These are phyloP conservation scores for Xyrauchen texanus DNA, from an alignment of 2,113 vertebrate species.

Conservation along the genomic window DNA sequence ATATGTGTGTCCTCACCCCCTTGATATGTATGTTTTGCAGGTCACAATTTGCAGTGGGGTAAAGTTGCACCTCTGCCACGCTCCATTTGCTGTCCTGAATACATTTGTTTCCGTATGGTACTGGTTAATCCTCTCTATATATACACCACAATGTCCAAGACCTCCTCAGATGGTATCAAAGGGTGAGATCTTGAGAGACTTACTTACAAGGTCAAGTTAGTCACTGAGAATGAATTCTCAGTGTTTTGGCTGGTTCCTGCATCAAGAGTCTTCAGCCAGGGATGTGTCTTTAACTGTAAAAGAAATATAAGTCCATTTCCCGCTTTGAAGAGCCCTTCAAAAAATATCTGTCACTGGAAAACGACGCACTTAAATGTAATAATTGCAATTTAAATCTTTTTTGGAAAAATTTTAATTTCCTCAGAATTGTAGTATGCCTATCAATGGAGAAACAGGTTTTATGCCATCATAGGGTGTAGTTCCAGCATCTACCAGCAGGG, in stretches of 20 bases:
- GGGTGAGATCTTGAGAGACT: conserved; percentile 12
- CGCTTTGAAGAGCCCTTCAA: too few species aligned
- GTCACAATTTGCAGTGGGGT: conserved; percentile 65
- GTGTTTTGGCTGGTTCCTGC: neutral
- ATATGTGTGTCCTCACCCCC: conserved; percentile 21
- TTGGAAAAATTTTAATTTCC: too few species aligned
- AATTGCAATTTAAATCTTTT: too few species aligned
- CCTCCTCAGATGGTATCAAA: conserved; percentile 64
- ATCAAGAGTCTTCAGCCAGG: too few species aligned
- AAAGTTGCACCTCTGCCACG: conserved; percentile 52
- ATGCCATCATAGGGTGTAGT: too few species aligned
- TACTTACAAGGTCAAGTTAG: neutral
- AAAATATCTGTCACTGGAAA: too few species aligned
- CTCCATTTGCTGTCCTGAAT: neutral
- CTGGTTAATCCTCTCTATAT: conserved; percentile 71
- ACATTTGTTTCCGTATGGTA: neutral
- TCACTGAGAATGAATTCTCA: conserved; percentile 9
- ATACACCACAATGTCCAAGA: conserved; percentile 67
- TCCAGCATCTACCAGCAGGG: too few species aligned
- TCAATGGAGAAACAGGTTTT: too few species aligned
- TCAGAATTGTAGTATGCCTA: too few species aligned
- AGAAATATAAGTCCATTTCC: too few species aligned
- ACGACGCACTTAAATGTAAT: too few species aligned
- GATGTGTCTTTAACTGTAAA: too few species aligned
- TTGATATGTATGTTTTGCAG: conserved; percentile 13